Evolutionary conservation across 2,888 invertebrate genomes (phyloP), one percentile per base, ranked within the genome.

Genomic region (Steromphala cineraria): DNA sequence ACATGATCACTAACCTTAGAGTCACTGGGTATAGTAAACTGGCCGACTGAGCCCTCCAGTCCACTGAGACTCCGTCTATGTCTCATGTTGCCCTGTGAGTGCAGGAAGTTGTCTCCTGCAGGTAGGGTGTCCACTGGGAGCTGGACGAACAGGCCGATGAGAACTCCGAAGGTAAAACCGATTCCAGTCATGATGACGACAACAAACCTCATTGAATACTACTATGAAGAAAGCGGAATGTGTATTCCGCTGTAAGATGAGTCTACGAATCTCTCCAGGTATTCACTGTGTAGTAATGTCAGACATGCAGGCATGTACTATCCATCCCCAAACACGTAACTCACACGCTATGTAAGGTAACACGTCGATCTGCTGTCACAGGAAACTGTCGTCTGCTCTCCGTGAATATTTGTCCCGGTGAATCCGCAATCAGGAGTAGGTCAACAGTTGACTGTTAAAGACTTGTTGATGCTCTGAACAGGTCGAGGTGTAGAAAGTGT

Each of bases 161-260:
- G 86, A 75, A 90, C 84, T 10, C 90, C 90, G 40, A 90, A 82
- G 31, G 88, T 88, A 77, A 90, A 90, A 53, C 89, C 89, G 53
- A 90, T 84, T 71, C 90, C 89, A 56, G 87, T 85, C 89, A 90
- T 90, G 79, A 87, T 85, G 75, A 87, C 53, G 67, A 86, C 62
- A 78, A 81, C 78, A 67, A 78, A 56, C 81, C 77, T 83, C 86
- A 86, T 86, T 67, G 78, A 84, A 71, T 67, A 40, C 78, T 53
- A 31, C 71, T 2, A 40, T 13, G 40, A 15, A 74, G 62, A 62
- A 17, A 17, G 62, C 62, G 62, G 62, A 62, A 62, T 24, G 24
- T 28, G 62, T 24, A 62, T 62, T 62, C 62, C 62, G 62, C 62
- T 3, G 10, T 24, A 4, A 46, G 46, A 8, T 46, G 10, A 46